phyloP scores from a whole-genome alignment of 2,113 vertebrate genomes.

The Phylloscopus trochilus region DNA sequence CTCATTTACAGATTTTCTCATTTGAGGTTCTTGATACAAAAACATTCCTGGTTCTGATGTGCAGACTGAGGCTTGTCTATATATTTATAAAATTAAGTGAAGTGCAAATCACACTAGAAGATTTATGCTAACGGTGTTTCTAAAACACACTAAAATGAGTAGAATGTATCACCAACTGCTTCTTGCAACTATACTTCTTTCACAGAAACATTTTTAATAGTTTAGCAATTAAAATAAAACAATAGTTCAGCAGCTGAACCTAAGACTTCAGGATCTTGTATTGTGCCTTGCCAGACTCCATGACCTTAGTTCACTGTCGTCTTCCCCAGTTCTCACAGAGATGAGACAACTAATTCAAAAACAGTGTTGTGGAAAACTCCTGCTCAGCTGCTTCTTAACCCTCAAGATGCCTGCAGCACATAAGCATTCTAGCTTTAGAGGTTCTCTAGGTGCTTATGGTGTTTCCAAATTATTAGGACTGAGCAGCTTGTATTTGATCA shows the following conservation, averaged over 20 bases:
- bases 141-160: conserved; percentile 71
- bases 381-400: conserved; percentile 25
- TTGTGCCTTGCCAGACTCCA: neutral
- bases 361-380: conserved; percentile 5
- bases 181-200: conserved; percentile 41
- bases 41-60: conserved; percentile 72
- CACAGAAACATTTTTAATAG: conserved; percentile 60
- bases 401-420: neutral
- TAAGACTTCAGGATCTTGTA: neutral
- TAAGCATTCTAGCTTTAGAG: neutral
- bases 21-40: conserved; percentile 72
- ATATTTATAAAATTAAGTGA: conserved; percentile 74
- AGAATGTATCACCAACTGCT: conserved; percentile 69
- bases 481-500: neutral
- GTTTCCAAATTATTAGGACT: neutral
- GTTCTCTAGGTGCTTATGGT: neutral
- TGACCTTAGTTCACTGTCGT: neutral
- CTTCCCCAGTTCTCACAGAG: neutral
- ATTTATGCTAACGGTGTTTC: conserved; percentile 72
- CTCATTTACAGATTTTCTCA: conserved; percentile 73
- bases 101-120: conserved; percentile 72
- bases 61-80: conserved; percentile 72
- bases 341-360: conserved; percentile 30
- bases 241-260: neutral
- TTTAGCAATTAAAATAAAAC: conserved; percentile 17